Evolutionary conservation across 2,888 invertebrate species (phyloP).

Genomic region (Xylophagus ater): DNA sequence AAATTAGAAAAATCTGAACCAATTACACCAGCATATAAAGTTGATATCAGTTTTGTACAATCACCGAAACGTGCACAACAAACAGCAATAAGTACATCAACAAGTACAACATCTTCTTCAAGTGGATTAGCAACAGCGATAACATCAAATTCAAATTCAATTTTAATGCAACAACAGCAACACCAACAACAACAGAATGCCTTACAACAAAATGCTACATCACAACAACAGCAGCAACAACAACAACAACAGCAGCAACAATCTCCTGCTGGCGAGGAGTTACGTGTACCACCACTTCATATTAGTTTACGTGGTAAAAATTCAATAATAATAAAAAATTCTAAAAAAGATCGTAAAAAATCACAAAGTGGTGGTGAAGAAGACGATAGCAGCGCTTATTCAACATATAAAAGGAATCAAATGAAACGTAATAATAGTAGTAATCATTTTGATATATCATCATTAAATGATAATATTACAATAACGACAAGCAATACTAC

Average conservation of each 20-base stretch:
- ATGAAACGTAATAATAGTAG: constrained; percentile 33
- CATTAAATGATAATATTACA: not conserved
- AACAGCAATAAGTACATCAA: constrained; percentile 19
- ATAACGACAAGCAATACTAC: constrained; percentile 39
- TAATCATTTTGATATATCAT: not conserved
- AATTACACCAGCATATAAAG: constrained; percentile 66
- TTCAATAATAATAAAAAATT: constrained; percentile 72
- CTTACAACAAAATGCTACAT: constrained; percentile 13
- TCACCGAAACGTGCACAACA: constrained; percentile 35
- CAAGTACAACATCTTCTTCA: constrained; percentile 13
- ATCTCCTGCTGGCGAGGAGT: constrained; percentile 46
- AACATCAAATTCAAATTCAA: constrained; percentile 16
- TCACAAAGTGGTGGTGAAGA: constrained; percentile 42
- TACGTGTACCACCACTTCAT: constrained; percentile 77
- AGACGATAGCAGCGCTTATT: constrained; percentile 42
- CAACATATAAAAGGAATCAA: constrained; percentile 37
- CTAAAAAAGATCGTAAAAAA: constrained; percentile 56
- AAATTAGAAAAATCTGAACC: constrained; percentile 78
- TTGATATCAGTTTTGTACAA: constrained; percentile 63
- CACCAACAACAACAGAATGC: not conserved
- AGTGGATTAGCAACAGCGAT: constrained; percentile 12
- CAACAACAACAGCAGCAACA: constrained; percentile 13
- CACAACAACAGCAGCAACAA: constrained; percentile 13
- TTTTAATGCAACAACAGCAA: constrained; percentile 1
- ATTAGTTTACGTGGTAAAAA: constrained; percentile 76